Conservation (phyloP, 2,797 vertebrate genomes). For the Danio jaintianensis region DNA sequence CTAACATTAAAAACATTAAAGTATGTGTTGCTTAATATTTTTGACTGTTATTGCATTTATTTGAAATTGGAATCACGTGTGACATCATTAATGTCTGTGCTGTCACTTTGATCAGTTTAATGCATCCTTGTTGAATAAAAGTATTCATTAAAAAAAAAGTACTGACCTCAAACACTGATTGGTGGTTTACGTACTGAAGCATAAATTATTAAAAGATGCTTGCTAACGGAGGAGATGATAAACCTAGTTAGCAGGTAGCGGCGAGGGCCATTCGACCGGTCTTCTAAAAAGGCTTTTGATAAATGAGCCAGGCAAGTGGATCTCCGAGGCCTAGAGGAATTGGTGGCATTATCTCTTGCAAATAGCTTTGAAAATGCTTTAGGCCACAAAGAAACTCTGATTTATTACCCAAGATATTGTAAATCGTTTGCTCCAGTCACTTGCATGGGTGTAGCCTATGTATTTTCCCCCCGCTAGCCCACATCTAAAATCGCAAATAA, state of each 20-base stretch:
- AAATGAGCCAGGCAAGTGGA: conserved; percentile 72
- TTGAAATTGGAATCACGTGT: not conserved
- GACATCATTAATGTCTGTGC: not conserved
- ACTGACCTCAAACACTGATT: not conserved
- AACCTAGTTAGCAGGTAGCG: conserved; percentile 49
- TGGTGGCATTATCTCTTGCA: conserved; percentile 82
- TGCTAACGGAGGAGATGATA: not conserved
- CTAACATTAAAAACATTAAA: not conserved
- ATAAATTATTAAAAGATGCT: not conserved
- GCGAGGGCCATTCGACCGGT: conserved; percentile 65
- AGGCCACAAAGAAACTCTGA: conserved; percentile 75
- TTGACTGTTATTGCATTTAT: not conserved
- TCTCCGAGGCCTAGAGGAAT: conserved; percentile 76
- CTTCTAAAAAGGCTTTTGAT: conserved; percentile 77
- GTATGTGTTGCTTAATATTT: not conserved
- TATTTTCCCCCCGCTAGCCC: conserved; percentile 26
- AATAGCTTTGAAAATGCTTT: conserved; percentile 82
- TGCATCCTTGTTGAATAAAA: not conserved
- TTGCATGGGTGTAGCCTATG: conserved; percentile 56
- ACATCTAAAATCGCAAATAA: conserved; percentile 43
- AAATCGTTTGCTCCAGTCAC: conserved; percentile 64
- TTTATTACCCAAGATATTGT: conserved; percentile 76
- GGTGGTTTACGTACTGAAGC: not conserved
- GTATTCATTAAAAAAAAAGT: not conserved
- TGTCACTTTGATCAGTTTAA: not conserved